Base-by-base conservation (phyloP, 2,797 vertebrate species). In the Phrynocephalus guinanensis region DNA sequence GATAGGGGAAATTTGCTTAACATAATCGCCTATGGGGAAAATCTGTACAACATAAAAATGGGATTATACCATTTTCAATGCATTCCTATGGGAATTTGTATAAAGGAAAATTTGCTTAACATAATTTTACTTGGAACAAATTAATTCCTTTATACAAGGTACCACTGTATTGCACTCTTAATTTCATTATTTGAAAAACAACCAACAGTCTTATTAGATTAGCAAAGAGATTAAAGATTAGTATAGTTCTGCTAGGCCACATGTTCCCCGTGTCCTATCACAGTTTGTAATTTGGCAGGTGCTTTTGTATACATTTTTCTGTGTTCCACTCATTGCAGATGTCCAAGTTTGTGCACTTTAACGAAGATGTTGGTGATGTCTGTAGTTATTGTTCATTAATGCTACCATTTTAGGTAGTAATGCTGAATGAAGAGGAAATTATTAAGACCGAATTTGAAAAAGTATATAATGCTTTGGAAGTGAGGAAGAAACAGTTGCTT, bases 401-500 rank as follows among this genome's bases (percentile, higher is more conserved):
- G 71, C 22, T 83, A n/a, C 33, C 88, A 15, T 78, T 94, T 7
- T 85, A 96, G 96, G 30, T 66, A 56, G 15, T 67, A 5, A 81
- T 94, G 86, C 93, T 91, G 71, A 95, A 87, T 0, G 93, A 96
- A 75, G 86, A 80, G 22, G 94, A 95, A n/a, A 38, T 91, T 68
- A 92, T 95, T 88, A 87, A 73, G 2, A 75, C 84, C 48, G 92
- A 94, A 79, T 95, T 96, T 87, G 93, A 90, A 92, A 92, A 95
- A 86, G 93, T 95, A 50, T 90, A 84, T 85, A 93, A 93, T 88
- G 92, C 91, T 91, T 82, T 96, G 68, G 94, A 94, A 91, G 72
- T 85, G 22, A 96, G 92, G 82, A 96, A 93, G 80, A 76, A 82
- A 28, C 92, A 96, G 18, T 83, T 96, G 73, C 60, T 96, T 28